phyloP scores from a whole-genome alignment of 2,113 vertebrate genomes.

The Oryzias melastigma region DNA sequence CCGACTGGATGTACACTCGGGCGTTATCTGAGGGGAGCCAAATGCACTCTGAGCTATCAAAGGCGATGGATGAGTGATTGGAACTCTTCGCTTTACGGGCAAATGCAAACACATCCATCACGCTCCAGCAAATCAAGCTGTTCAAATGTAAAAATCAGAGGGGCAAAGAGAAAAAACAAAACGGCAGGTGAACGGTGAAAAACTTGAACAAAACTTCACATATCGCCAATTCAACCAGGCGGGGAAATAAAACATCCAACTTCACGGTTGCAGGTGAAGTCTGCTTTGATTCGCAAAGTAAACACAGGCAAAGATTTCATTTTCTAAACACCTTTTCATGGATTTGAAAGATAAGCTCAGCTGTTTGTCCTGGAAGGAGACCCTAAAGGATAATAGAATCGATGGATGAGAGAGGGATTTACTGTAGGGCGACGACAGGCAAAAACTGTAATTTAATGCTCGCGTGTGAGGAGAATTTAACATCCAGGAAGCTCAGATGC shows the following conservation, averaged over 20 bases:
- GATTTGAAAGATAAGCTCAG: constrained; percentile 75
- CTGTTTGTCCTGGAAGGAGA: constrained; percentile 40
- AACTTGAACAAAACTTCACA: constrained; percentile 40
- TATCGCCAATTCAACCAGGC: constrained; percentile 32
- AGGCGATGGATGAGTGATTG: constrained; percentile 64
- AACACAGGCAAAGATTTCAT: constrained; percentile 65
- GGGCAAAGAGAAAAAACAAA: constrained; percentile 44
- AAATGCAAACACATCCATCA: constrained; percentile 69
- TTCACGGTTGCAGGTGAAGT: constrained; percentile 11
- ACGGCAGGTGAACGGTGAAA: constrained; percentile 42
- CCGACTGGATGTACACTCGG: constrained; percentile 64
- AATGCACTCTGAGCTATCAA: constrained; percentile 71
- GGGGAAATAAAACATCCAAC: constrained; percentile 30
- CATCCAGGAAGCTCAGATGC: constrained; percentile 39
- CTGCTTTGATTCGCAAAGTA: constrained; percentile 38
- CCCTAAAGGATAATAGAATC: constrained; percentile 68
- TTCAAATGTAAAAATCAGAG: constrained; percentile 62
- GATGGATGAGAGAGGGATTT: constrained; percentile 74
- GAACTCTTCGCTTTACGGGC: constrained; percentile 54
- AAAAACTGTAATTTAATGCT: constrained; percentile 67
- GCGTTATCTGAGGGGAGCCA: constrained; percentile 66
- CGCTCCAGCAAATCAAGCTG: constrained; percentile 66
- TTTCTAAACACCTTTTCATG: constrained; percentile 71
- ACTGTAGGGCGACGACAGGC: constrained; percentile 47
- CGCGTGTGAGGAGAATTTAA: constrained; percentile 58